Conservation (phyloP, 2,113 vertebrate genomes). For the Pelvicachromis taeniatus region DNA sequence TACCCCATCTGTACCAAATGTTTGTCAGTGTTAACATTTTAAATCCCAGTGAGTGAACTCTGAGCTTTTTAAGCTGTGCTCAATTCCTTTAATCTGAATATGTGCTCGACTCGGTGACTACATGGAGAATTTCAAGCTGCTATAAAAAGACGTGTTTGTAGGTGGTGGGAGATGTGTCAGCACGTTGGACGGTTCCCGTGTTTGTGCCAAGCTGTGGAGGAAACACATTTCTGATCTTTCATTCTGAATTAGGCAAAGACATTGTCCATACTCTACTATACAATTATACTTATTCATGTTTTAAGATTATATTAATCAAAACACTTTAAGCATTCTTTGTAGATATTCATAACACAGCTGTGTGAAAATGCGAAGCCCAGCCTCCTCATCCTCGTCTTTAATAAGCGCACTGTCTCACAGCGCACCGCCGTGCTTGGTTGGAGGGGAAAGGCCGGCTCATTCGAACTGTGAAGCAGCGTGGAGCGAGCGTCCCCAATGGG, state of each 20-base stretch:
- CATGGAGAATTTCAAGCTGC: background rate
- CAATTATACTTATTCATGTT: background rate
- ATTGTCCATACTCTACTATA: rapidly evolving
- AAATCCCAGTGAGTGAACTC: background rate
- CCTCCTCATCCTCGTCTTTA: background rate
- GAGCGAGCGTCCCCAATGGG: background rate
- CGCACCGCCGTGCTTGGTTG: background rate
- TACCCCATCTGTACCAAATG: background rate
- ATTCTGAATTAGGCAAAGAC: rapidly evolving
- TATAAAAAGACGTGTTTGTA: background rate
- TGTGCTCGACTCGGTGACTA: background rate
- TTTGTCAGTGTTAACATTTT: background rate
- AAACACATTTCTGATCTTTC: background rate
- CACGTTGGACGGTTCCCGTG: background rate
- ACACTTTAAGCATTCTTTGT: background rate
- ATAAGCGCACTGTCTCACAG: background rate
- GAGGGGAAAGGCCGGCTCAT: rapidly evolving
- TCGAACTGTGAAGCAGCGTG: background rate
- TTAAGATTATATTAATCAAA: rapidly evolving
- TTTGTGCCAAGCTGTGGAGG: background rate
- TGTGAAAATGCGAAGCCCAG: background rate
- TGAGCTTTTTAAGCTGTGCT: background rate
- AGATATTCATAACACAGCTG: background rate
- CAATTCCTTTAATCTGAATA: background rate
- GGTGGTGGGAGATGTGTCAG: background rate